Conservation (phyloP, 2,797 vertebrate genomes). For the Helicolenus hilgendorfi region DNA sequence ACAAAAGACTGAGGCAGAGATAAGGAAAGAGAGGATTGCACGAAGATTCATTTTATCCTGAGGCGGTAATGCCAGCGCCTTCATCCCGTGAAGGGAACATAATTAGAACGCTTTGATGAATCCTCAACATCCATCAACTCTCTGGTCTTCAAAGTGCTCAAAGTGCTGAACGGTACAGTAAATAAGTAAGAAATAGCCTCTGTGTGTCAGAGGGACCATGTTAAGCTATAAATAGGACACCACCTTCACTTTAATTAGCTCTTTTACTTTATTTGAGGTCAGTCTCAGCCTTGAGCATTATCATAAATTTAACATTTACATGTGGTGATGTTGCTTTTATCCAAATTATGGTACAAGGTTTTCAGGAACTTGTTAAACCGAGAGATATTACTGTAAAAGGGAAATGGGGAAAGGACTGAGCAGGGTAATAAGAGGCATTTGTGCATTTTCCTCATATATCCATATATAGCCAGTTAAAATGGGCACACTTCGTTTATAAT, state of each 20-base stretch:
- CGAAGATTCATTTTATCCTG: conserved; percentile 32
- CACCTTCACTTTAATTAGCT: conserved; percentile 43
- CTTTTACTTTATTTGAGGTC: conserved; percentile 41
- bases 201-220: conserved; percentile 39
- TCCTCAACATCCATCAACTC: conserved; percentile 53
- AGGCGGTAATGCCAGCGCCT: conserved; percentile 8
- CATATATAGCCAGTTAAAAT: neutral
- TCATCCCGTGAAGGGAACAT: conserved; percentile 36
- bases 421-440: neutral
- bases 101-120: conserved; percentile 74
- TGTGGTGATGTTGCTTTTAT: conserved; percentile 4
- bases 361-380: neutral
- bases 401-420: neutral
- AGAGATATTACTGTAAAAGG: neutral
- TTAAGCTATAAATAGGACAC: conserved; percentile 67
- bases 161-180: conserved; percentile 47
- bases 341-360: neutral
- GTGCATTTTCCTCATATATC: neutral
- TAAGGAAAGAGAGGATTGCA: neutral
- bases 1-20: conserved; percentile 6
- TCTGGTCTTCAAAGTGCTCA: conserved; percentile 58
- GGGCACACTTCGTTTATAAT: neutral
- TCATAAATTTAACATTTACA: conserved; percentile 17
- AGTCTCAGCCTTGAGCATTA: conserved; percentile 15
- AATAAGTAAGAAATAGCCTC: conserved; percentile 61